phyloP scores from a whole-genome alignment of 2,888 invertebrate species.

The Caradrina kadenii region DNA sequence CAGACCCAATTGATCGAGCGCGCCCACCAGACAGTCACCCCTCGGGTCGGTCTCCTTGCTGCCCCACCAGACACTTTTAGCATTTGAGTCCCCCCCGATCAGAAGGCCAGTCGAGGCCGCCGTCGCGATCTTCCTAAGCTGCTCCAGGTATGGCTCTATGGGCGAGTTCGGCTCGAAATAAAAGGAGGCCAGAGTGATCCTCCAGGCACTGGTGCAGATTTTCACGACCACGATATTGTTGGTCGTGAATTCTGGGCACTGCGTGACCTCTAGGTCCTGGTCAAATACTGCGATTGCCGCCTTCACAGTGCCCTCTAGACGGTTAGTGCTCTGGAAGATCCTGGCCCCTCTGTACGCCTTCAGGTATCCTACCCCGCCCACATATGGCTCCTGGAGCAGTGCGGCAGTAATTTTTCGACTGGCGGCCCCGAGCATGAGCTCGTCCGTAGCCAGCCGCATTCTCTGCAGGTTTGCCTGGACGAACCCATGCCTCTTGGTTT shows the following conservation, averaged over 20 bases:
- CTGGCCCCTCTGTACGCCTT: not conserved
- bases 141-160: too few species aligned
- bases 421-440: not conserved
- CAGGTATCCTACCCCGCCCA: not conserved
- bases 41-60: too few species aligned
- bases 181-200: not conserved
- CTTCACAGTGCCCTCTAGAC: not conserved
- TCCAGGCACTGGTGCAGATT: not conserved
- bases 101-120: too few species aligned
- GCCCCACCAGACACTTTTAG: too few species aligned
- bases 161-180: not conserved
- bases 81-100: too few species aligned
- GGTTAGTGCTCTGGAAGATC: not conserved
- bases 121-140: too few species aligned
- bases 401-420: not conserved
- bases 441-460: not conserved
- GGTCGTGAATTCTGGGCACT: not conserved
- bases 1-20: too few species aligned
- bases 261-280: not conserved
- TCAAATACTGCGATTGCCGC: not conserved
- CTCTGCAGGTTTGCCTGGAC: not conserved
- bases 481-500: too few species aligned
- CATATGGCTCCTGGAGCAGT: constrained; percentile 1
- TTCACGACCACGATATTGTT: not conserved
- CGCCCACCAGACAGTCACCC: too few species aligned